These are phyloP conservation scores for Kryptolebias marmoratus DNA, from an alignment of 2,113 vertebrate genomes.

Conservation along the genomic window DNA sequence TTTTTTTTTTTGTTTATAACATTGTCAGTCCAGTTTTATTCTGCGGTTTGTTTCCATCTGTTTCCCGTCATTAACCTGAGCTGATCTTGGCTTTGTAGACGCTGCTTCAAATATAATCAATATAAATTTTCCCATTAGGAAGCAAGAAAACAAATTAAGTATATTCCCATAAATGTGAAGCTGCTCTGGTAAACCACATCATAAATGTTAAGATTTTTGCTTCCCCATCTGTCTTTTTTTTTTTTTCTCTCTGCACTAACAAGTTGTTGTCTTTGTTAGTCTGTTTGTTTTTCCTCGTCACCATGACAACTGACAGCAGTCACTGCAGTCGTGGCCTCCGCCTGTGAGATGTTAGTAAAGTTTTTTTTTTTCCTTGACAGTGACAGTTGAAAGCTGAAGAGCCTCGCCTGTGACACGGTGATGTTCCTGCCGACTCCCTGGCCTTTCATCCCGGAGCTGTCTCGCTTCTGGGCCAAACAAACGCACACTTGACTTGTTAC, in stretches of 20 bases:
- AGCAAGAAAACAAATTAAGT: not conserved
- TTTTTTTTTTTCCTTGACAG: not conserved
- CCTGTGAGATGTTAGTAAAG: slow-evolving; percentile 21
- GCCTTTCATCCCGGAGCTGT: slow-evolving; percentile 50
- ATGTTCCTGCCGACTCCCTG: slow-evolving; percentile 44
- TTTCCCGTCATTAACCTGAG: not conserved
- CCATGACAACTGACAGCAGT: slow-evolving; percentile 55
- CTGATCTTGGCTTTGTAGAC: not conserved
- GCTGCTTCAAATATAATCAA: not conserved
- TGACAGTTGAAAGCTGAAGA: slow-evolving; percentile 45
- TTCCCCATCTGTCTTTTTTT: not conserved
- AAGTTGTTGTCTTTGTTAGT: slow-evolving; percentile 35
- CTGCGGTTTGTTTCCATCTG: not conserved
- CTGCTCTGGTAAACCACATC: not conserved
- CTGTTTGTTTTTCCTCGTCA: slow-evolving; percentile 47
- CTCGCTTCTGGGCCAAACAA: slow-evolving; percentile 62
- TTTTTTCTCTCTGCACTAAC: not conserved
- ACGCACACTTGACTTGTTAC: slow-evolving; percentile 67
- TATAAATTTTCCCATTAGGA: not conserved
- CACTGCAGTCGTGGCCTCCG: slow-evolving; percentile 8
- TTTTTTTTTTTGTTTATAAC: not conserved
- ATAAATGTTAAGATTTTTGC: not conserved
- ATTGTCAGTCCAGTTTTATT: not conserved
- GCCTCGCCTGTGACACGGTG: slow-evolving; percentile 46
- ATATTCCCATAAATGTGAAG: not conserved